Percentiles rank a stretch among this genome's conserved stretches.
Evolutionary conservation across 2,797 vertebrate genomes (phyloP).

Genomic region (Chiroxiphia lanceolata): DNA sequence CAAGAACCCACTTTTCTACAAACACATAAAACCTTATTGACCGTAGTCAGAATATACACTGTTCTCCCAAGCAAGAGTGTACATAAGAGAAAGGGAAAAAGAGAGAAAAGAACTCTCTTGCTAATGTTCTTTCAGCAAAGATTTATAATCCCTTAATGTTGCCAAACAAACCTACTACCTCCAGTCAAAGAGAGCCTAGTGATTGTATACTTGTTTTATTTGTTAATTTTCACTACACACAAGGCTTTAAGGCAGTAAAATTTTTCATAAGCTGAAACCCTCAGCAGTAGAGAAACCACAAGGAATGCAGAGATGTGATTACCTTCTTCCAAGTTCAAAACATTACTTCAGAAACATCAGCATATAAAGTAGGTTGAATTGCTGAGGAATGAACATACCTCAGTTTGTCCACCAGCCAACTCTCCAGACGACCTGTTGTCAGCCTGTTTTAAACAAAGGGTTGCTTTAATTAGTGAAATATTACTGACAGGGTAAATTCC

Average conservation of each 20-base stretch:
- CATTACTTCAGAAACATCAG: constrained; percentile 27
- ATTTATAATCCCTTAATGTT: background rate
- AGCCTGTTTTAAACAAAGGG: constrained; percentile 51
- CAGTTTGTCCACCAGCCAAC: constrained; percentile 8
- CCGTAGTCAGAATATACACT: background rate
- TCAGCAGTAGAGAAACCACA: constrained; percentile 22
- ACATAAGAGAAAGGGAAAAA: background rate
- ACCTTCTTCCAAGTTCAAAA: constrained; percentile 30
- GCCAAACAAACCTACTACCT: background rate
- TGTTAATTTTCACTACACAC: constrained; percentile 1
- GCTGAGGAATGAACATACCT: constrained; percentile 42
- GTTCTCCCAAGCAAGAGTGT: background rate
- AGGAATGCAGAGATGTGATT: constrained; percentile 30
- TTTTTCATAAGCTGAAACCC: background rate
- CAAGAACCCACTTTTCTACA: background rate
- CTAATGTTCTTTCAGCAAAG: background rate
- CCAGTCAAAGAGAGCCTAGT: background rate
- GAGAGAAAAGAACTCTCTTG: background rate
- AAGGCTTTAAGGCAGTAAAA: background rate
- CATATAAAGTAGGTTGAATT: background rate
- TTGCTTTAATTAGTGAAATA: constrained; percentile 61
- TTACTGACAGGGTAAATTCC: constrained; percentile 61
- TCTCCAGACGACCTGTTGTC: constrained; percentile 6
- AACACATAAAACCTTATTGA: background rate
- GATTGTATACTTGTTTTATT: background rate